phyloP scores from a whole-genome alignment of 2,888 invertebrate species.

The Eubasilissa splendida region DNA sequence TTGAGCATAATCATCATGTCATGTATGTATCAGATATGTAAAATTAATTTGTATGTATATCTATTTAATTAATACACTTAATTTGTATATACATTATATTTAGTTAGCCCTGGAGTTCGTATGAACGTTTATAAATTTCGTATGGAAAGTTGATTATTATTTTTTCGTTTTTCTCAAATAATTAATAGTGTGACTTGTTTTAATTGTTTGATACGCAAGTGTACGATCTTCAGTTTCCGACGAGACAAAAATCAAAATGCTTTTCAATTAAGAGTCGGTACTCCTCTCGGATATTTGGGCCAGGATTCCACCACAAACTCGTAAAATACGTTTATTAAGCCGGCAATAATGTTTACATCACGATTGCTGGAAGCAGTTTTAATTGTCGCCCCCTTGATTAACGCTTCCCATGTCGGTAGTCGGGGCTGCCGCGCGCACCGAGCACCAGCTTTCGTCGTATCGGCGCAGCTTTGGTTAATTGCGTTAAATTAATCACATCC shows the following conservation, averaged over 20 bases:
- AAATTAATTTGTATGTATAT: too few species aligned
- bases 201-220: too few species aligned
- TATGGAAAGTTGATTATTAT: too few species aligned
- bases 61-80: too few species aligned
- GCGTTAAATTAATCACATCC: constrained; percentile 58
- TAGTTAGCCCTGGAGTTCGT: too few species aligned
- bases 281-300: constrained; percentile 47
- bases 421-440: neutral
- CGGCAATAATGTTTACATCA: constrained; percentile 34
- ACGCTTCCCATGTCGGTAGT: constrained; percentile 46
- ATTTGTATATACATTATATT: too few species aligned
- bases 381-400: constrained; percentile 52
- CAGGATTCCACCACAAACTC: constrained; percentile 61
- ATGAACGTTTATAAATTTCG: too few species aligned
- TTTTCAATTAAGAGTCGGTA: constrained; percentile 57
- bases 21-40: too few species aligned
- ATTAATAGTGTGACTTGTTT: too few species aligned
- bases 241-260: constrained; percentile 18
- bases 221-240: too few species aligned
- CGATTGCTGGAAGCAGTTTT: constrained; percentile 53
- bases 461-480: constrained; percentile 54
- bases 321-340: constrained; percentile 53
- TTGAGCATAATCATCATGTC: too few species aligned
- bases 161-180: too few species aligned
- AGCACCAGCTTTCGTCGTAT: constrained; percentile 12